Percentiles rank a stretch among this genome's conserved stretches.
phyloP scores from a whole-genome alignment of 2,888 invertebrate species.

The Pandemis heparana region DNA sequence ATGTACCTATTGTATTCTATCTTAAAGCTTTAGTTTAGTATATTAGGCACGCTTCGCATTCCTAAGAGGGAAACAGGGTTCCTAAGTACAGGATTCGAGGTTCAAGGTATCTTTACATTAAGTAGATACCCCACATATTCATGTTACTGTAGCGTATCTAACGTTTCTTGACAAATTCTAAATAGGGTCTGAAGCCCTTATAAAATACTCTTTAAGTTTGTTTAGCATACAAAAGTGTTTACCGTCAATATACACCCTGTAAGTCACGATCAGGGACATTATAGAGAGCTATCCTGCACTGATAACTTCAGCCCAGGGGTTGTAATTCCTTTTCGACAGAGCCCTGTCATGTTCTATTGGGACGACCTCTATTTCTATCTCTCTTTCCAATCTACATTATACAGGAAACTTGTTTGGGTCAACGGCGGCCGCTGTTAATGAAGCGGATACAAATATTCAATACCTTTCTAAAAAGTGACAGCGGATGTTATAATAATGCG shows the following conservation, averaged over 20 bases:
- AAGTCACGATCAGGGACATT: too few relatives aligned
- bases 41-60: neutral
- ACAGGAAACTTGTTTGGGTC: neutral
- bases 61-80: neutral
- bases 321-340: too few relatives aligned
- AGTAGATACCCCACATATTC: neutral
- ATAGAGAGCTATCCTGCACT: too few relatives aligned
- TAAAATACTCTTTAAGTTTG: neutral
- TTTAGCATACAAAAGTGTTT: neutral
- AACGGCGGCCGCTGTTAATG: neutral
- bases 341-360: too few relatives aligned
- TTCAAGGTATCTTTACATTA: neutral
- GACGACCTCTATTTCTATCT: too few relatives aligned
- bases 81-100: neutral
- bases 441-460: neutral
- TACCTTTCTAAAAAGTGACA: neutral
- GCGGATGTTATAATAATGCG: neutral
- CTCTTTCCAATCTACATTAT: too few relatives aligned
- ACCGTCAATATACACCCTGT: neutral
- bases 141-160: neutral
- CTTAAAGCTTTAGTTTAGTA: neutral
- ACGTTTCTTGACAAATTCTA: neutral
- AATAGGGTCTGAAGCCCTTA: neutral
- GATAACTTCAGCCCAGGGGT: too few relatives aligned
- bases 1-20: neutral